Evolutionary conservation across 2,113 vertebrate species (phyloP).

Genomic region (Bos javanicus): DNA sequence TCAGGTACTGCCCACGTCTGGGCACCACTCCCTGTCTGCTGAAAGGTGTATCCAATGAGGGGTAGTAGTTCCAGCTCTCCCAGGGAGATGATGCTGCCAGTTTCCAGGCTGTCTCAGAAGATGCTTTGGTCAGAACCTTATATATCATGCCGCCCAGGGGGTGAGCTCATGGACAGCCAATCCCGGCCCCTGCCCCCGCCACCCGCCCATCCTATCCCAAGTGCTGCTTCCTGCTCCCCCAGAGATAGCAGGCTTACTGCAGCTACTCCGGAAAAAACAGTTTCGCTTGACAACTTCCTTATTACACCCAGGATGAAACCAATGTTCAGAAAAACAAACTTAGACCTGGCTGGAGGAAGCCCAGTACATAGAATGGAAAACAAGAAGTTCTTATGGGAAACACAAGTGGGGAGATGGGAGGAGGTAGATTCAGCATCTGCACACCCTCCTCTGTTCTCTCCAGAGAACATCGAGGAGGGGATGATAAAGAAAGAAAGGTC

Average conservation of each 20-base stretch:
- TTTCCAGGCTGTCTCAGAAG: not conserved
- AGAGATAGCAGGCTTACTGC: not conserved
- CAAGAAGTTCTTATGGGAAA: not conserved
- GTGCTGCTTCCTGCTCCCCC: not conserved
- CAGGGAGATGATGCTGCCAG: not conserved
- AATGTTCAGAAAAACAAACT: not conserved
- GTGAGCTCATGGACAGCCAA: slow-evolving; percentile 32
- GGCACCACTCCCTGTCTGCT: not conserved
- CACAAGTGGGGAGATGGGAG: rapidly evolving
- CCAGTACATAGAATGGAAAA: not conserved
- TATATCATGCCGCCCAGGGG: not conserved
- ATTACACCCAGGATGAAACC: slow-evolving; percentile 19
- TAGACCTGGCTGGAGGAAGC: too few relatives aligned
- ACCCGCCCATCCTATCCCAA: rapidly evolving
- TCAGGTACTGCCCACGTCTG: rapidly evolving
- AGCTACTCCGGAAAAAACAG: not conserved
- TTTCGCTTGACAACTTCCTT: slow-evolving; percentile 67
- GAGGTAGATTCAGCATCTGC: not conserved
- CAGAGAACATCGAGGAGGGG: rapidly evolving
- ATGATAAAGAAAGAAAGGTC: not conserved
- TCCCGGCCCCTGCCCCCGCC: not conserved
- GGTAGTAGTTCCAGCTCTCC: rapidly evolving
- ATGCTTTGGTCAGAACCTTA: not conserved
- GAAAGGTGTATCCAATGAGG: not conserved
- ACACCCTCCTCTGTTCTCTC: not conserved